Evolutionary conservation across 1,140 invertebrate genomes (phyloP).

Genomic region (Rhizoglyphus robini): DNA sequence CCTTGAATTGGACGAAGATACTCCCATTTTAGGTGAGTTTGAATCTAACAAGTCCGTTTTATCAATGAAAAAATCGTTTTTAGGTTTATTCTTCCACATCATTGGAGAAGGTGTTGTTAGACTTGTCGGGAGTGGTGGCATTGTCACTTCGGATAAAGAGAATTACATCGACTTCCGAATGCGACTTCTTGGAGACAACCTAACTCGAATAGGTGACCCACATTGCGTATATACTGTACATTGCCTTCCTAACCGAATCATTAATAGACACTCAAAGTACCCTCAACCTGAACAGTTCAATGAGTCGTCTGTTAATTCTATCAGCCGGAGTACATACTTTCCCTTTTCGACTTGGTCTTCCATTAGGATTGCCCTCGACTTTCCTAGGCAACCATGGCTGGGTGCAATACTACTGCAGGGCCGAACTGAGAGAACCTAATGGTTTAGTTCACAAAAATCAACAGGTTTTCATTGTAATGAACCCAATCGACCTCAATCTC

Average conservation of each 20-base stretch:
- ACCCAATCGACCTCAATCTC: conserved; percentile 80
- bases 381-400: conserved; percentile 86
- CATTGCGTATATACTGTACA: too few species aligned
- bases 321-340: conserved; percentile 89
- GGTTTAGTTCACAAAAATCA: conserved; percentile 86
- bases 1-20: conserved; percentile 81
- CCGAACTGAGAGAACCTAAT: conserved; percentile 70
- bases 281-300: conserved; percentile 4
- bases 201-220: conserved; percentile 21
- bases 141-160: conserved; percentile 66
- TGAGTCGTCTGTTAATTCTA: conserved; percentile 40
- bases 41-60: background rate
- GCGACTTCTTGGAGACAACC: conserved; percentile 63
- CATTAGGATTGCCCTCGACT: conserved; percentile 74
- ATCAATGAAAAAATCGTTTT: background rate
- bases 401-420: conserved; percentile 90
- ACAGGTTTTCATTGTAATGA: conserved; percentile 92
- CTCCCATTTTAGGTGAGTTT: conserved; percentile 61
- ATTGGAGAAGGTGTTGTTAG: conserved; percentile 80
- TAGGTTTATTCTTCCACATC: conserved; percentile 80
- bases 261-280: conserved; percentile 22
- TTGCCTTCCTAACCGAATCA: too few species aligned
- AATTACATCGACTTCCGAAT: conserved; percentile 91
- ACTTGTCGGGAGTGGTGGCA: conserved; percentile 58
- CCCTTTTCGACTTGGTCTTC: conserved; percentile 80